Conservation (phyloP, 2,888 invertebrate species). For the Amiota communis region DNA sequence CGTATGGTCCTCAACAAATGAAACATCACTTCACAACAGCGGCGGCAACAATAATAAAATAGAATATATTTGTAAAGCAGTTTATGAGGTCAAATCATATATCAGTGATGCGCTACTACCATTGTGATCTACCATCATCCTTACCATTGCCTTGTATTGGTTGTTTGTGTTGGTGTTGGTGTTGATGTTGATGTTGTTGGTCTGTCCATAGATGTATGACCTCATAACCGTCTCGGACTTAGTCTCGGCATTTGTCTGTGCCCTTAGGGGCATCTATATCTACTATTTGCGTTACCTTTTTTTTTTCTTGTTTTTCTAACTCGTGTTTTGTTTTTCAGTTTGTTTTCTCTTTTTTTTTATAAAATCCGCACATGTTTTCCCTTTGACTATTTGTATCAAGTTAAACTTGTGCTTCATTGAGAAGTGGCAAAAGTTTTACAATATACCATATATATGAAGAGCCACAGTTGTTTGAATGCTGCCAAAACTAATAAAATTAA, state of each 20-base stretch:
- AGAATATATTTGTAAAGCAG: conserved; percentile 34
- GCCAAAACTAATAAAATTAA: conserved; percentile 67
- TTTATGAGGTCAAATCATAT: conserved; percentile 56
- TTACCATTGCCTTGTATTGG: no score
- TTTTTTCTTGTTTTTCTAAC: background rate
- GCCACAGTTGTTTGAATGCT: conserved; percentile 64
- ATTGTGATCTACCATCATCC: no score
- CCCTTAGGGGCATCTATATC: background rate
- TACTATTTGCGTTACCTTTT: conserved; percentile 7
- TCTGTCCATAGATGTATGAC: no score
- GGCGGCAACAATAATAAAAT: conserved; percentile 43
- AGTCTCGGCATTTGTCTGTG: conserved; percentile 12
- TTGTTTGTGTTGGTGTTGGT: conserved; percentile 41
- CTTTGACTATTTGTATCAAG: background rate
- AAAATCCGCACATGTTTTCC: no score
- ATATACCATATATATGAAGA: background rate
- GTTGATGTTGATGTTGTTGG: conserved; percentile 42
- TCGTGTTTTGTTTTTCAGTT: background rate
- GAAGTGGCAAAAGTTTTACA: conserved; percentile 16
- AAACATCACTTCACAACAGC: conserved; percentile 9
- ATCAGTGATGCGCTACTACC: conserved; percentile 2
- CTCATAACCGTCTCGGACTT: background rate
- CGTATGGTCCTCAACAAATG: background rate
- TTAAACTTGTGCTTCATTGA: background rate
- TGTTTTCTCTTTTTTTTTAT: background rate